Evolutionary conservation across 2,888 invertebrate genomes (phyloP).

Genomic region (Biston stratarius): DNA sequence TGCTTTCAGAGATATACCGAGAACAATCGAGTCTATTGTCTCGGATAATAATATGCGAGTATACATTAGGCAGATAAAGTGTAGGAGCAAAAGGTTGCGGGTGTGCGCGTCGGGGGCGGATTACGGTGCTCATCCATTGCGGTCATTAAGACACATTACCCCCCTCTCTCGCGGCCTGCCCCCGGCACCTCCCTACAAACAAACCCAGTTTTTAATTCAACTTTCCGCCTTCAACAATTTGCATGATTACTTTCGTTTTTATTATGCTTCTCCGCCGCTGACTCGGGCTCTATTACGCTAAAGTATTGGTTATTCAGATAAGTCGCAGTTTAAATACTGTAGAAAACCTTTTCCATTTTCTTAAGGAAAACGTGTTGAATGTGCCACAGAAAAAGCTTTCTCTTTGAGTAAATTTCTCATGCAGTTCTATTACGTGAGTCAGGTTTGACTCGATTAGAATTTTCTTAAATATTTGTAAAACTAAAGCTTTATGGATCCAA

Average conservation of each 20-base stretch:
- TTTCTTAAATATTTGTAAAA: not conserved
- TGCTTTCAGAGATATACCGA: constrained; percentile 44
- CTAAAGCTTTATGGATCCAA: not conserved
- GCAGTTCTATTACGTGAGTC: constrained; percentile 16
- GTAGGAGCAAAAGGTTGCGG: constrained; percentile 71
- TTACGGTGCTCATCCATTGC: constrained; percentile 82
- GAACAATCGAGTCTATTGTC: constrained; percentile 54
- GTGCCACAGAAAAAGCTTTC: constrained; percentile 30
- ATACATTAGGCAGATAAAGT: constrained; percentile 61
- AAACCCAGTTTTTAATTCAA: constrained; percentile 85
- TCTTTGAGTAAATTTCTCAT: constrained; percentile 30
- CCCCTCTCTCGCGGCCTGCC: constrained; percentile 46
- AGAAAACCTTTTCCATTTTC: constrained; percentile 45
- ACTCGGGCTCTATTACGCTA: constrained; percentile 60
- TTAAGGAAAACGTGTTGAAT: constrained; percentile 39
- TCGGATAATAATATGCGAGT: constrained; percentile 51
- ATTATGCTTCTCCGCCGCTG: constrained; percentile 72
- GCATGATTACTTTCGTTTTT: constrained; percentile 87
- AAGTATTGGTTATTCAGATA: constrained; percentile 63
- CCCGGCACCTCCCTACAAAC: constrained; percentile 49
- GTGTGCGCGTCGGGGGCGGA: constrained; percentile 67
- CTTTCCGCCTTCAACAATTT: constrained; percentile 83
- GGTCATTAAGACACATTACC: constrained; percentile 86
- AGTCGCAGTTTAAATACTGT: constrained; percentile 52
- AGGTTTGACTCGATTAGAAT: not conserved